A percentile compares a stretch with the other conserved stretches of the same genome.
phyloP scores from a whole-genome alignment of 2,888 invertebrate species.

The Plagodis pulveraria region DNA sequence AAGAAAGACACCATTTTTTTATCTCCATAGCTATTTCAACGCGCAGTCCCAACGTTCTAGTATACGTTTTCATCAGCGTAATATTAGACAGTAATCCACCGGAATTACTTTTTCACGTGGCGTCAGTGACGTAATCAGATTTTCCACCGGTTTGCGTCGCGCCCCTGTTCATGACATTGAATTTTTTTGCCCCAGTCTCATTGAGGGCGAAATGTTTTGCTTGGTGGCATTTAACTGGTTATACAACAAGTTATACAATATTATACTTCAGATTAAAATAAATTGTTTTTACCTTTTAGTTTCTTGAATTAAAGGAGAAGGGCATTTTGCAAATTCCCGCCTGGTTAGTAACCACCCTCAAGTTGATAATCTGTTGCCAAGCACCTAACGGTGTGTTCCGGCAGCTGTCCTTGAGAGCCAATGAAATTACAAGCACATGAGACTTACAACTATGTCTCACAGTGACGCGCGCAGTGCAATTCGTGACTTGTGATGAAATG shows the following conservation, averaged over 20 bases:
- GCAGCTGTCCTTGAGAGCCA: too few species aligned
- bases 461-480: too few species aligned
- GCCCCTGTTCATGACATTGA: slow-evolving; percentile 24
- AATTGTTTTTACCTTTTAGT: background rate
- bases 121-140: slow-evolving; percentile 25
- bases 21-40: too few species aligned
- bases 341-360: too few species aligned
- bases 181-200: slow-evolving; percentile 13
- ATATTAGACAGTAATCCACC: slow-evolving; percentile 5
- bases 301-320: too few species aligned
- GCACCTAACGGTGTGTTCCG: too few species aligned
- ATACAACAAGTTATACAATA: background rate
- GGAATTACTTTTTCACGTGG: slow-evolving; percentile 15
- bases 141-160: slow-evolving; percentile 20
- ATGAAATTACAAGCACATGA: too few species aligned
- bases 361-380: too few species aligned
- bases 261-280: background rate
- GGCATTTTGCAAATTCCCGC: too few species aligned
- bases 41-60: background rate
- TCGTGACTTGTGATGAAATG: too few species aligned
- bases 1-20: too few species aligned
- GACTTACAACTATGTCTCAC: too few species aligned
- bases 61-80: slow-evolving; percentile 6
- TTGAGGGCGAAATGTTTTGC: slow-evolving; percentile 4
- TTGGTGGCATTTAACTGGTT: background rate